Evolutionary conservation across 2,113 vertebrate species (phyloP).

Genomic region (Ailurus styani): DNA sequence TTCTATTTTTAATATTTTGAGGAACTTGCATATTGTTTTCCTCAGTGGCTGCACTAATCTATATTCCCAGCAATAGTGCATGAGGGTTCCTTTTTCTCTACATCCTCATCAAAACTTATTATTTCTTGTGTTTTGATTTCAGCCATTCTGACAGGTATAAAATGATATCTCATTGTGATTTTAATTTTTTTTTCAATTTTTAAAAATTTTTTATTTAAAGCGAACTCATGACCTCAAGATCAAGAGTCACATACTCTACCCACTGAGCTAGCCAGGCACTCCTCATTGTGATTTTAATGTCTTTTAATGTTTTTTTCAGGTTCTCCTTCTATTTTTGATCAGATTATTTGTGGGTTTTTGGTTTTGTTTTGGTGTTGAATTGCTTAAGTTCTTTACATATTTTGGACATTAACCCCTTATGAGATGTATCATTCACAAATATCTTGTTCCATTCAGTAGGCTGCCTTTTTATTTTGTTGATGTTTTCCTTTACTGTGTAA

Average conservation of each 20-base stretch:
- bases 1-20: neutral
- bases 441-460: neutral
- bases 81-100: neutral
- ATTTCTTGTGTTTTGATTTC: neutral
- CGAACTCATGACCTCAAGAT: neutral
- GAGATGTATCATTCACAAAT: neutral
- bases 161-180: neutral
- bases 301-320: neutral
- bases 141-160: neutral
- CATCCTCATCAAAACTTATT: neutral
- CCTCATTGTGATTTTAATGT: neutral
- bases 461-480: neutral
- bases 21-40: neutral
- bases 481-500: neutral
- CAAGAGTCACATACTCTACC: neutral
- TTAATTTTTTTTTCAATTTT: neutral
- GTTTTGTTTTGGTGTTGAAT: neutral
- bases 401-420: neutral
- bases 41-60: neutral
- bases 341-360: neutral
- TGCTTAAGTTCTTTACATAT: neutral
- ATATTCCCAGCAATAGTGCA: neutral
- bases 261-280: neutral
- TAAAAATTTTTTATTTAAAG: too few relatives aligned
- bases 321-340: neutral